A percentile compares a stretch with the other conserved stretches of the same genome.
Conservation (phyloP, 2,113 vertebrate genomes). For the Clarias gariepinus region DNA sequence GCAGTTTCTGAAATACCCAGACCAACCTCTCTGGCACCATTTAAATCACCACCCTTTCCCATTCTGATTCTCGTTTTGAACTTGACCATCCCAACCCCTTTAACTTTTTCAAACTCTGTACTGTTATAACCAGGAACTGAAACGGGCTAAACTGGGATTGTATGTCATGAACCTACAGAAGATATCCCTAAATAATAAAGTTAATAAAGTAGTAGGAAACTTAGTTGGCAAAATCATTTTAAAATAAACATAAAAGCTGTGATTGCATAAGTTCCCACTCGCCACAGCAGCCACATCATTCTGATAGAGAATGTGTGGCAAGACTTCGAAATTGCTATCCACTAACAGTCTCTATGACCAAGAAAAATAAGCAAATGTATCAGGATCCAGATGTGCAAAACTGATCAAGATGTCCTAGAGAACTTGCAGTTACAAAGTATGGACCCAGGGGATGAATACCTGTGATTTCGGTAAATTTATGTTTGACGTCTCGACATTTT, state of each 20-base stretch:
- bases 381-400: neutral
- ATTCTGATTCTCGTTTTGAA: too few species aligned
- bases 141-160: neutral
- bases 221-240: neutral
- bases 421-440: neutral
- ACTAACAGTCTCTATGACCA: neutral
- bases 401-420: neutral
- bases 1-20: too few species aligned
- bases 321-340: neutral
- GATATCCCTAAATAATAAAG: neutral
- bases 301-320: constrained; percentile 1
- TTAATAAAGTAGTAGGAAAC: neutral
- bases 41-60: too few species aligned
- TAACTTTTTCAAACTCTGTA: neutral
- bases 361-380: neutral
- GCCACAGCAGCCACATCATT: neutral
- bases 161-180: neutral
- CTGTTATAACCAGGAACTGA: neutral
- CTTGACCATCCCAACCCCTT: neutral
- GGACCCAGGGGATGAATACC: neutral
- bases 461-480: neutral
- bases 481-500: neutral
- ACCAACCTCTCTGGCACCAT: too few species aligned
- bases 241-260: neutral
- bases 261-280: neutral